phyloP scores from a whole-genome alignment of 2,113 vertebrate genomes.

The Connochaetes taurinus region DNA sequence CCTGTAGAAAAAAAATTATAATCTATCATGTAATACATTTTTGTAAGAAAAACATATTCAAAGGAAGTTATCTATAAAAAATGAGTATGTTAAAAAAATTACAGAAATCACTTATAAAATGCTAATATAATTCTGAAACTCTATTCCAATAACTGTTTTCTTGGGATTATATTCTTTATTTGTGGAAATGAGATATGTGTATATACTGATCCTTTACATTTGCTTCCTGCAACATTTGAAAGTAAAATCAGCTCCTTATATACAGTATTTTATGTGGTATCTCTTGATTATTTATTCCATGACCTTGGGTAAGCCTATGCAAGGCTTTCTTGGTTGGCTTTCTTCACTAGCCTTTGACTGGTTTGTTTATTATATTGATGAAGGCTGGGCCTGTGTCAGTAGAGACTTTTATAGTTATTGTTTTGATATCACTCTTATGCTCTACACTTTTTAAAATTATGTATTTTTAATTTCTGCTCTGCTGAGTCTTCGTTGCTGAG shows the following conservation, averaged over 20 bases:
- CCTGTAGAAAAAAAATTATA: background rate
- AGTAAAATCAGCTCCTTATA: background rate
- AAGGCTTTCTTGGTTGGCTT: background rate
- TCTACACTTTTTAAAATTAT: fast-evolving
- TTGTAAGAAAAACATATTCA: background rate
- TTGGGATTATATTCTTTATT: background rate
- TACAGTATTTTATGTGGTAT: background rate
- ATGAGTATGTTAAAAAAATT: background rate
- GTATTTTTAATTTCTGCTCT: background rate
- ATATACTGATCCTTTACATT: background rate
- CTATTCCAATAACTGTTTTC: background rate
- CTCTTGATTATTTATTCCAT: background rate
- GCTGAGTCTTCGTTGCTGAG: background rate
- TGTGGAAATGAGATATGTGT: background rate
- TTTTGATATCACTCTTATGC: background rate
- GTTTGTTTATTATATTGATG: background rate
- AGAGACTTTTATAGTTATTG: background rate
- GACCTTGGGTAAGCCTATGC: background rate
- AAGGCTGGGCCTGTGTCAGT: background rate
- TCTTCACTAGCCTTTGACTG: background rate
- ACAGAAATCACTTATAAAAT: background rate
- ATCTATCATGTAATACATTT: background rate
- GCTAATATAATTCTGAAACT: background rate
- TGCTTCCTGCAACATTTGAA: background rate
- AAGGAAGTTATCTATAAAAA: background rate